Percentiles rank a stretch among this genome's conserved stretches.
These are phyloP conservation scores for Drosophila lowei DNA, from an alignment of 1,140 invertebrate species.

Conservation along the genomic window DNA sequence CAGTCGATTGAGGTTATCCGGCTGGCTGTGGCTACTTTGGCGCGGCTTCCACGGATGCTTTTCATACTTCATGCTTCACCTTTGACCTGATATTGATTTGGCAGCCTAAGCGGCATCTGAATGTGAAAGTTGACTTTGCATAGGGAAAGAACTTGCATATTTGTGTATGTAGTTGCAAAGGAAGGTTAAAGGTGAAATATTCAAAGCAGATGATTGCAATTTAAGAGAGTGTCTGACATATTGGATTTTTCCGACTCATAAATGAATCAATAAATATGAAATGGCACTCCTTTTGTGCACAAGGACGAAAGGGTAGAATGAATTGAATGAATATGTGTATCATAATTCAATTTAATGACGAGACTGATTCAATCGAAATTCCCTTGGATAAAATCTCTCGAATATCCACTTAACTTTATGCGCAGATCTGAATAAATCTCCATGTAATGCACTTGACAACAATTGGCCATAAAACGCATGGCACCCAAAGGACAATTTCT, in stretches of 20 bases:
- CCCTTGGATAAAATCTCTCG: conserved; percentile 26
- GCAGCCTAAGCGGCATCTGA: conserved; percentile 17
- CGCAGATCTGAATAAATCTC: conserved; percentile 45
- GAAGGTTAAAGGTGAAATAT: conserved; percentile 25
- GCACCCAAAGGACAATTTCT: conserved; percentile 33
- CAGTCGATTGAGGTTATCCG: conserved; percentile 37
- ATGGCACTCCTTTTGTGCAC: too few relatives aligned
- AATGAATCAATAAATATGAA: too few relatives aligned
- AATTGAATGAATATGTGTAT: too few relatives aligned
- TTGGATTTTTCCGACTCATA: too few relatives aligned
- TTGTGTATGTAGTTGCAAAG: not conserved
- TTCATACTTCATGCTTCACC: conserved; percentile 40
- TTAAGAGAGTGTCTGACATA: not conserved
- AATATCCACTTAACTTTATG: conserved; percentile 30
- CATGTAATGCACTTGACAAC: conserved; percentile 58
- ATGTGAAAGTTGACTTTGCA: conserved; percentile 57
- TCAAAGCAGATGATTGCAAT: not conserved
- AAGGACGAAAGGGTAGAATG: too few relatives aligned
- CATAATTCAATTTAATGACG: too few relatives aligned
- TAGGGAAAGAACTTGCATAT: conserved; percentile 8
- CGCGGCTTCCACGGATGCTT: conserved; percentile 12
- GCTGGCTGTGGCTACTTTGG: conserved; percentile 4
- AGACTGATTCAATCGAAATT: conserved; percentile 23
- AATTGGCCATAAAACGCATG: conserved; percentile 47
- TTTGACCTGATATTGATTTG: conserved; percentile 55